These are phyloP conservation scores for Pituophis catenifer DNA, from an alignment of 2,113 vertebrate species.

Conservation along the genomic window DNA sequence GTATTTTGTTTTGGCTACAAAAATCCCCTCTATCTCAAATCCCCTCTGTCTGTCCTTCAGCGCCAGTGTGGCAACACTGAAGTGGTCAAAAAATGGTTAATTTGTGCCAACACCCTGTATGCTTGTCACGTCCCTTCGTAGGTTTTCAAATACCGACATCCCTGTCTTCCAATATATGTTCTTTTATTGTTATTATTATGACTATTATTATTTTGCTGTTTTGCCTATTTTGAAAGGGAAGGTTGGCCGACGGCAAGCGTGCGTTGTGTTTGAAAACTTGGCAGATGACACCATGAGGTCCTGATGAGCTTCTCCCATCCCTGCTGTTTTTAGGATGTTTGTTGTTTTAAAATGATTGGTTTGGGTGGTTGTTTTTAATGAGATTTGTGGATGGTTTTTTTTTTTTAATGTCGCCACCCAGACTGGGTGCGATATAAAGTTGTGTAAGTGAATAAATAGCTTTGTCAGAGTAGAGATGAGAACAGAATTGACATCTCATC, in stretches of 20 bases:
- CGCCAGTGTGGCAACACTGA: too few relatives aligned
- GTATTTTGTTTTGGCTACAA: too few relatives aligned
- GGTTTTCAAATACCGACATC: neutral
- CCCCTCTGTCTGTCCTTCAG: too few relatives aligned
- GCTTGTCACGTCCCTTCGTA: neutral
- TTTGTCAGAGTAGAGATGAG: neutral
- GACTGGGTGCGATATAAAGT: neutral
- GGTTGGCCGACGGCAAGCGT: neutral
- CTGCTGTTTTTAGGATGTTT: neutral
- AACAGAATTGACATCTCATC: neutral
- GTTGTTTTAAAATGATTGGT: neutral
- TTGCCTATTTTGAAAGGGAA: neutral
- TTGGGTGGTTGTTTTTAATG: neutral
- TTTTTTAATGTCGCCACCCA: neutral
- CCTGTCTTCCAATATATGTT: neutral
- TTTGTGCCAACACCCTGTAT: neutral
- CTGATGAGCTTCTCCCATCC: neutral
- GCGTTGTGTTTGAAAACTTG: neutral
- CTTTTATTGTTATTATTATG: neutral
- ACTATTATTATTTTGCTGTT: neutral
- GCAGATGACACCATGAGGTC: neutral
- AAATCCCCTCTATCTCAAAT: too few relatives aligned
- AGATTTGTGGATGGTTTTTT: neutral
- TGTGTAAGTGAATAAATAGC: neutral
- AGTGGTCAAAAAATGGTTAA: neutral